phyloP scores from a whole-genome alignment of 1,140 invertebrate genomes.

The Apis dorsata region DNA sequence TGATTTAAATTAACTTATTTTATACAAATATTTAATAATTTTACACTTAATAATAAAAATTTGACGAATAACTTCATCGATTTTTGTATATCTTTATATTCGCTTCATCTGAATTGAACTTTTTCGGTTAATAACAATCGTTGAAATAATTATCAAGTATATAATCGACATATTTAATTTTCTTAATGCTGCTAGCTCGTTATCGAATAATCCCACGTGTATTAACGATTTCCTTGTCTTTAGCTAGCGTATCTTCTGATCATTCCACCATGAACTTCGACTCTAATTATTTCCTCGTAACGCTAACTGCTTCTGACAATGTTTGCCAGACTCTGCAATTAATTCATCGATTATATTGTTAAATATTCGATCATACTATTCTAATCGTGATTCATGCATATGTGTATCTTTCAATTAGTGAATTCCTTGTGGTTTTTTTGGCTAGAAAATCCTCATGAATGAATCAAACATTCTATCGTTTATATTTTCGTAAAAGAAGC shows the following conservation, averaged over 20 bases:
- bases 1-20: neutral
- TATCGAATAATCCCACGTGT: slow-evolving; percentile 9
- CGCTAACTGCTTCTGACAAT: slow-evolving; percentile 5
- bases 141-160: neutral
- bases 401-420: neutral
- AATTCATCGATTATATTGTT: slow-evolving; percentile 21
- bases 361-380: neutral
- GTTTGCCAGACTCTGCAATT: neutral
- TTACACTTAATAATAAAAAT: too few species aligned
- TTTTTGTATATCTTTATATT: neutral
- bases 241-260: slow-evolving; percentile 2
- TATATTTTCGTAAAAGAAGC: neutral
- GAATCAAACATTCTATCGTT: neutral
- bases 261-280: slow-evolving; percentile 10
- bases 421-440: neutral
- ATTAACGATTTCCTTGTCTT: slow-evolving; percentile 15
- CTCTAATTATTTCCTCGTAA: slow-evolving; percentile 8
- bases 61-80: too few species aligned
- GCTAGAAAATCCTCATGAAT: neutral
- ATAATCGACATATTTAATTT: neutral
- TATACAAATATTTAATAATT: neutral
- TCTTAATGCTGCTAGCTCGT: slow-evolving; percentile 16
- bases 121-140: neutral
- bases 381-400: neutral
- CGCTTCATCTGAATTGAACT: neutral